These are phyloP conservation scores for Nyctereutes procyonoides DNA, from an alignment of 2,113 vertebrate species.

Conservation along the genomic window DNA sequence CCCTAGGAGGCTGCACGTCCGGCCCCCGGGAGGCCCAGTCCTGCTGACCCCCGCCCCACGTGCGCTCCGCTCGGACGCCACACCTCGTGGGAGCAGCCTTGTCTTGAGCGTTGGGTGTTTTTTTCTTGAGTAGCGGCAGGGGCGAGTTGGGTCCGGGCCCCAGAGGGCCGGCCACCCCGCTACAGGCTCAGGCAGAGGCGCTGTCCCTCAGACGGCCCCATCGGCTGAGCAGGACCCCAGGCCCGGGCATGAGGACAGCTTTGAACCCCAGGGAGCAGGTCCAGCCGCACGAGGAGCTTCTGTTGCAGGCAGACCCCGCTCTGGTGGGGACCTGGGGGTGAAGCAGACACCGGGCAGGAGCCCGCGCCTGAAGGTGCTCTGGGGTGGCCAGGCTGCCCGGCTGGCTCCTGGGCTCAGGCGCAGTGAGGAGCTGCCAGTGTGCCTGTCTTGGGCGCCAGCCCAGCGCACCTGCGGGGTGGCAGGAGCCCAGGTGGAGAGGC, in stretches of 20 bases:
- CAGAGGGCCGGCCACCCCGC: not conserved
- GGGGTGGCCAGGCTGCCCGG: too few species aligned
- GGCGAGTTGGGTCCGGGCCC: rapidly evolving
- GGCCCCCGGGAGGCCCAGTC: not conserved
- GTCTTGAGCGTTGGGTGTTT: not conserved
- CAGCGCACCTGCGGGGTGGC: rapidly evolving
- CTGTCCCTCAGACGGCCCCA: not conserved
- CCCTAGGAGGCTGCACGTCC: not conserved
- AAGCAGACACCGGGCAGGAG: not conserved
- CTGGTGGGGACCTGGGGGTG: not conserved
- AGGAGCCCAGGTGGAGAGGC: not conserved
- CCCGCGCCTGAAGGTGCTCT: too few species aligned
- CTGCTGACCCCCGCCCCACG: rapidly evolving
- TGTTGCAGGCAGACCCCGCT: not conserved
- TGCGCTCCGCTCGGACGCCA: rapidly evolving
- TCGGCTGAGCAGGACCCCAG: not conserved
- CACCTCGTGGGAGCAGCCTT: rapidly evolving
- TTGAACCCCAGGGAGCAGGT: not conserved
- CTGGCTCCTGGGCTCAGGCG: not conserved
- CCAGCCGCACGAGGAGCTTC: not conserved
- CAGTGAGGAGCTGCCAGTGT: not conserved
- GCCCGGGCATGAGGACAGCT: not conserved
- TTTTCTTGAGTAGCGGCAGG: too few species aligned
- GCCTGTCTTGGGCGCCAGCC: not conserved
- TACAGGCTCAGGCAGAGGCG: not conserved